phyloP scores from a whole-genome alignment of 2,113 vertebrate species.

The Brachirus orientalis region DNA sequence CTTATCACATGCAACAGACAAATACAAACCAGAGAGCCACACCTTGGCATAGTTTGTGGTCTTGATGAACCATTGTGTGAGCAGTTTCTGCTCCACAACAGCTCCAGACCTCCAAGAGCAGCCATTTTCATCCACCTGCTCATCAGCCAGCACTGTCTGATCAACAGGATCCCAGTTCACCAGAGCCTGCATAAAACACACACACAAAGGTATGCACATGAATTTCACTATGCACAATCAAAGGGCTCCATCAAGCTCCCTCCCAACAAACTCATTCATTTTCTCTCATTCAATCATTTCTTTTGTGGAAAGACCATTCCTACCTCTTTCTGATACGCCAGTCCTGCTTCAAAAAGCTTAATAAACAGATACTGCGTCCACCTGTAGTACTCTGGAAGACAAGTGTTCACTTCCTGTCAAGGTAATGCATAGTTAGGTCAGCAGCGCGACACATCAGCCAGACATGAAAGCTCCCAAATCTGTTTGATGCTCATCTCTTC shows the following conservation, averaged over 20 bases:
- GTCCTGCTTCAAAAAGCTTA: constrained; percentile 91
- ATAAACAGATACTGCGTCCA: constrained; percentile 97
- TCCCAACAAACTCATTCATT: constrained; percentile 18
- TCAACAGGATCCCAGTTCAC: constrained; percentile 99
- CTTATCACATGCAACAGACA: background rate
- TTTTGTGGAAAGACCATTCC: constrained; percentile 43
- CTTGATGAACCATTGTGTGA: constrained; percentile 97
- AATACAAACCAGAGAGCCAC: constrained; percentile 17
- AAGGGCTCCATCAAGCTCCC: too few relatives aligned
- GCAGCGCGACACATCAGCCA: background rate
- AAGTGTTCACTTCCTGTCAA: constrained; percentile 92
- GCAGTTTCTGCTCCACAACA: constrained; percentile 92
- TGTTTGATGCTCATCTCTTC: background rate
- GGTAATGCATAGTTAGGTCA: constrained; percentile 29
- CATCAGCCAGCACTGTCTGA: constrained; percentile 94
- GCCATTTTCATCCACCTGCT: constrained; percentile 95
- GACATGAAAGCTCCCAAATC: background rate
- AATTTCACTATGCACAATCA: background rate
- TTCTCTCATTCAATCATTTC: constrained; percentile 42
- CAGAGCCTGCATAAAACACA: constrained; percentile 82
- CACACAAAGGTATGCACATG: constrained; percentile 22
- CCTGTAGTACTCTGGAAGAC: constrained; percentile 93
- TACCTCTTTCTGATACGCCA: constrained; percentile 98
- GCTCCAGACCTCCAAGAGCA: constrained; percentile 95
- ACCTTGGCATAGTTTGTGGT: constrained; percentile 96